Conservation (phyloP, 1,140 invertebrate genomes). For the Ditylenchus dipsaci region DNA sequence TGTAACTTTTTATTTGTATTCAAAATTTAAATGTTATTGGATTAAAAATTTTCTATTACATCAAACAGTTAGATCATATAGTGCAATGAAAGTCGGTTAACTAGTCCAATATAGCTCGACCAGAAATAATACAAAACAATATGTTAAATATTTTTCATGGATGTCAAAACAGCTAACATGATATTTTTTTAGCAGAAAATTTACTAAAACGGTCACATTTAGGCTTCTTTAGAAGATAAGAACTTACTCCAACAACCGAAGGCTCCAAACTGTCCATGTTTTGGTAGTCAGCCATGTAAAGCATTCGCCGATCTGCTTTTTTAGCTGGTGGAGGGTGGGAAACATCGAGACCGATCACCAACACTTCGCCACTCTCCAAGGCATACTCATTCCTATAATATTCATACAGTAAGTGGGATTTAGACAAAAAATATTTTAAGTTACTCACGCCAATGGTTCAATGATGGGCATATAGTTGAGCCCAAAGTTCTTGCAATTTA, state of each 20-base stretch:
- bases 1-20: not conserved
- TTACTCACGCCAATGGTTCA: too few relatives aligned
- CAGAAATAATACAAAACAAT: too few relatives aligned
- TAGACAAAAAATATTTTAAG: too few relatives aligned
- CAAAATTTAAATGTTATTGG: not conserved
- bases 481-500: too few relatives aligned
- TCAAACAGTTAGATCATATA: too few relatives aligned
- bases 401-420: too few relatives aligned
- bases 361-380: not conserved
- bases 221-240: not conserved
- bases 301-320: not conserved
- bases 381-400: not conserved
- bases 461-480: too few relatives aligned
- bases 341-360: slow-evolving; percentile 2
- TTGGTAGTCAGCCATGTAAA: not conserved
- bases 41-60: not conserved
- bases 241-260: slow-evolving; percentile 9
- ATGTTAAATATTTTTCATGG: too few relatives aligned
- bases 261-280: not conserved
- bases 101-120: too few relatives aligned
- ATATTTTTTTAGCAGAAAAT: too few relatives aligned
- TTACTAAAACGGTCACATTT: not conserved
- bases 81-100: too few relatives aligned
- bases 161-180: too few relatives aligned
- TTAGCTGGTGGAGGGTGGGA: not conserved